Evolutionary conservation across 1,140 invertebrate genomes (phyloP).

Genomic region (Tachypleus tridentatus): DNA sequence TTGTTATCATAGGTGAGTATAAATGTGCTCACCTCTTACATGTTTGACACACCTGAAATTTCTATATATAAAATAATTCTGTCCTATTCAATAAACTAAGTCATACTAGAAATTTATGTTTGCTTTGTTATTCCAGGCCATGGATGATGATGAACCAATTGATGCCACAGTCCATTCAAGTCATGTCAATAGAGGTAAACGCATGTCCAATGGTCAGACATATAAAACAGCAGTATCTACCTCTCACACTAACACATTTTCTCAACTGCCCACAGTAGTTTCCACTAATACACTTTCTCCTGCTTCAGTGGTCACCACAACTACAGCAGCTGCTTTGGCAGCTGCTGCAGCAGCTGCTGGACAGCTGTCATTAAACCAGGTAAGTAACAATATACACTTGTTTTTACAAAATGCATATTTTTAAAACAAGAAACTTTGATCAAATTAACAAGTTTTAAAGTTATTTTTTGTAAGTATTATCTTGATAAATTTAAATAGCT

Average conservation of each 20-base stretch:
- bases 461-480: too few relatives aligned
- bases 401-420: too few relatives aligned
- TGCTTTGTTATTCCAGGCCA: slow-evolving; percentile 4
- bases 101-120: not conserved
- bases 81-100: too few relatives aligned
- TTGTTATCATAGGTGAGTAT: too few relatives aligned
- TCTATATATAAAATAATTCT: too few relatives aligned
- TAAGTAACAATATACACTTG: slow-evolving; percentile 16
- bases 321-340: slow-evolving; percentile 43
- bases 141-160: slow-evolving; percentile 24
- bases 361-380: slow-evolving; percentile 44
- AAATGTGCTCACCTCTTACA: too few relatives aligned
- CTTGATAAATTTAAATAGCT: too few relatives aligned
- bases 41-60: too few relatives aligned
- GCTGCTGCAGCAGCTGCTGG: slow-evolving; percentile 49
- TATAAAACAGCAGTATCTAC: not conserved
- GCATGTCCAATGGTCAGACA: slow-evolving; percentile 15
- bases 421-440: too few relatives aligned
- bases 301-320: slow-evolving; percentile 20
- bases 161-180: slow-evolving; percentile 41
- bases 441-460: too few relatives aligned
- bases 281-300: not conserved
- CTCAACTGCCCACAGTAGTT: not conserved
- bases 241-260: too few relatives aligned
- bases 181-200: not conserved